Evolutionary conservation across 1,140 invertebrate species (phyloP), one percentile per base, ranked within the genome.

Genomic region (Polypedilum pembai): DNA sequence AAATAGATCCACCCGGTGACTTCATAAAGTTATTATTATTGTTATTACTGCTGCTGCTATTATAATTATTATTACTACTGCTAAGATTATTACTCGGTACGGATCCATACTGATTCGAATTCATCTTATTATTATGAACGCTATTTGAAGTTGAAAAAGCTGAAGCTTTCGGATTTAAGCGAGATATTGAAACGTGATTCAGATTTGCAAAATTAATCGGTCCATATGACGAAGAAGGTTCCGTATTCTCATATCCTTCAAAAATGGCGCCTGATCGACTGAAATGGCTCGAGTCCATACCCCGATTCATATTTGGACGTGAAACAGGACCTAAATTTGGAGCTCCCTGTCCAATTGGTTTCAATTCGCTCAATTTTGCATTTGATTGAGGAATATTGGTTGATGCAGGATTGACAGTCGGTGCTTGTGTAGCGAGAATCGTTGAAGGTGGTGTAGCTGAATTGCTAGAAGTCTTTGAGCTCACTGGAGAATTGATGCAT

Each of bases 141-240:
- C 76, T 74, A 74, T 76, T 33, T 74, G 74, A 65, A 40, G 74
- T 73, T 0, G 87, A 87, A 78, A 93, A 94, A 78, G 92, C 90
- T 4, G 91, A 91, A 3, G 91, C 91, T 78, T 92, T 87, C 0
- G 91, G 91, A 83, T 94, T 94, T 40, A 94, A 83, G 76, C 91
- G 85, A 40, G 90, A 92, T 83, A 87, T 86, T 76, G 83, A 86
- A 17, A 86, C 85, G 73, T 80, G 86, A 74, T 75, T 81, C 77
- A 77, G 82, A 81, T 76, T 15, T 75, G 66, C 40, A 33, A 74
- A 69, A 12, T 66, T 73, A 69, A 45, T 77, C 75, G 21, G 69
- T 40, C 75, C 66, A 41, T 65, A 69, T 33, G 24, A 33, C 1
- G 65, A 69, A 7, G 17, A 20, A 8, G 7, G 17, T 8, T 18